Evolutionary conservation across 2,113 vertebrate species (phyloP).

Genomic region (Eublepharis macularius): DNA sequence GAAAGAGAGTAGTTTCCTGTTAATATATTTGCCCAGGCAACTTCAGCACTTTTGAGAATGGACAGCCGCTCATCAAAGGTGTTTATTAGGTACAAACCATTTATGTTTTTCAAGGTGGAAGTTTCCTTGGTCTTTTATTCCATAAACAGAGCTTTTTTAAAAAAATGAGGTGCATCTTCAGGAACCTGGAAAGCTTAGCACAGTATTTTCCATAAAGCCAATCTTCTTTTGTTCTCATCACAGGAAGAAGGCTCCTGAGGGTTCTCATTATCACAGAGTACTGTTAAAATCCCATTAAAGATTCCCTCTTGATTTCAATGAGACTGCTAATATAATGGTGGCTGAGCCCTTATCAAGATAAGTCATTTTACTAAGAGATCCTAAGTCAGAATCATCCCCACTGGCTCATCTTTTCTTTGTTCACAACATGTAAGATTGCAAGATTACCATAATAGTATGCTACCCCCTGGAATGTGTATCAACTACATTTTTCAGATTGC

Average conservation of each 20-base stretch:
- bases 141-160: rapidly evolving
- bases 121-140: not conserved
- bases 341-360: not conserved
- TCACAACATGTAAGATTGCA: not conserved
- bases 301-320: not conserved
- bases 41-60: rapidly evolving
- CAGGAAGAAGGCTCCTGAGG: not conserved
- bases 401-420: not conserved
- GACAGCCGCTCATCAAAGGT: not conserved
- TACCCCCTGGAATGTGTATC: not conserved
- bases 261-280: not conserved
- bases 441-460: rapidly evolving
- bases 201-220: not conserved
- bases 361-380: not conserved
- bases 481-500: not conserved
- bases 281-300: not conserved
- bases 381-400: not conserved
- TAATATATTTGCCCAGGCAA: not conserved
- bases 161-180: not conserved
- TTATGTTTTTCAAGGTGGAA: not conserved
- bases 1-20: not conserved
- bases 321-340: not conserved
- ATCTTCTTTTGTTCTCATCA: not conserved
- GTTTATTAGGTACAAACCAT: not conserved
- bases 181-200: not conserved